phyloP scores from a whole-genome alignment of 2,888 invertebrate species.

The Cataglyphis livida region DNA sequence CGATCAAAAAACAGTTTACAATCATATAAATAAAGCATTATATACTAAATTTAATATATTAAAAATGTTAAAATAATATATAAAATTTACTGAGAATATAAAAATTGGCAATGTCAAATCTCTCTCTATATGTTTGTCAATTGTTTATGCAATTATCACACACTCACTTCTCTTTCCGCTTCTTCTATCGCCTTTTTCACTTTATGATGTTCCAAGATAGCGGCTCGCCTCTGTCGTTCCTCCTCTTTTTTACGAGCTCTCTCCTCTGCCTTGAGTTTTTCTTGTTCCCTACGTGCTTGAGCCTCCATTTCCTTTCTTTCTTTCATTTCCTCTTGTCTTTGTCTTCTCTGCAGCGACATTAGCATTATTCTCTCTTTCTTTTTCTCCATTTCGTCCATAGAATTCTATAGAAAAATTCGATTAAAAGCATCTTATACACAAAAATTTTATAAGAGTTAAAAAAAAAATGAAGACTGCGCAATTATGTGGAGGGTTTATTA shows the following conservation, averaged over 20 bases:
- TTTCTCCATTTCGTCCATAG: constrained; percentile 96
- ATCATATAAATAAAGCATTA: neutral
- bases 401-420: constrained; percentile 87
- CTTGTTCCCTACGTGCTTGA: constrained; percentile 91
- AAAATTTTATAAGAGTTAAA: neutral
- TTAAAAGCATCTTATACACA: neutral
- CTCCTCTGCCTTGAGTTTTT: constrained; percentile 92
- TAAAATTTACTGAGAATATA: neutral
- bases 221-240: constrained; percentile 94
- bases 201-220: constrained; percentile 97
- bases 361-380: constrained; percentile 97
- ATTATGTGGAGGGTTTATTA: neutral
- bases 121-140: neutral
- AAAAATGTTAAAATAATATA: neutral
- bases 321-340: constrained; percentile 95
- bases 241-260: constrained; percentile 92
- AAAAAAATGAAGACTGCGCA: neutral
- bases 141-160: neutral
- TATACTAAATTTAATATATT: constrained; percentile 2
- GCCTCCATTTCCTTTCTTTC: constrained; percentile 94
- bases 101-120: neutral
- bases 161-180: constrained; percentile 92
- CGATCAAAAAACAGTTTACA: neutral
- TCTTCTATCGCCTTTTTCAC: constrained; percentile 97
- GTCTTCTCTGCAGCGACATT: constrained; percentile 95